Evolutionary conservation across 2,888 invertebrate species (phyloP).

Genomic region (Megastigmus dorsalis): DNA sequence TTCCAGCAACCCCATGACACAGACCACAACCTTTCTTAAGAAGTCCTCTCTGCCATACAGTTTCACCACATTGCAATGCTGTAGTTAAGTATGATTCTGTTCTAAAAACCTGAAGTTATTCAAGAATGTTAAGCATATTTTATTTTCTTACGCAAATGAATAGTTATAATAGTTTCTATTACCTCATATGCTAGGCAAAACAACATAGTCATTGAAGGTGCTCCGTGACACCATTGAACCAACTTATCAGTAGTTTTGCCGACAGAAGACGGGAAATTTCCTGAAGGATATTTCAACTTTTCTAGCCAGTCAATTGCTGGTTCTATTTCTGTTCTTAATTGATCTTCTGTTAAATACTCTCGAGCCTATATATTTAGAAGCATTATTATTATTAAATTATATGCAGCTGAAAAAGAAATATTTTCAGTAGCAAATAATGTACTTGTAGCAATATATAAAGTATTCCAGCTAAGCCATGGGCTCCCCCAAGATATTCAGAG

Average conservation of each 20-base stretch:
- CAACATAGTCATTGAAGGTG: conserved; percentile 88
- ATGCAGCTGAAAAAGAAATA: no score
- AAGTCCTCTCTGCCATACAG: conserved; percentile 88
- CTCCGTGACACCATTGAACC: conserved; percentile 97
- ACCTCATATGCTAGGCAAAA: conserved; percentile 83
- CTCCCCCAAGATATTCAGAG: conserved; percentile 90
- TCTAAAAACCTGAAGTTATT: conserved; percentile 79
- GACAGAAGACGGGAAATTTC: conserved; percentile 87
- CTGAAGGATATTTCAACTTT: conserved; percentile 77
- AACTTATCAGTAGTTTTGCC: conserved; percentile 83
- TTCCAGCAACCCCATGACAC: conserved; percentile 92
- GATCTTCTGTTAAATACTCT: conserved; percentile 77
- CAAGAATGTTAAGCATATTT: neutral
- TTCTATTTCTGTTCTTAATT: conserved; percentile 78
- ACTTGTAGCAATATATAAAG: conserved; percentile 88
- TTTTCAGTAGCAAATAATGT: conserved; percentile 34
- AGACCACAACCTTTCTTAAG: conserved; percentile 89
- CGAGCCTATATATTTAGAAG: conserved; percentile 76
- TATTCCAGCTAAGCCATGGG: conserved; percentile 92
- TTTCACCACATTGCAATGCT: conserved; percentile 83
- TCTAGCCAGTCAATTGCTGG: conserved; percentile 82
- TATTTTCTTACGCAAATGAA: neutral
- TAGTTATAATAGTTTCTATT: no score
- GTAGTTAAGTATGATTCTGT: conserved; percentile 82
- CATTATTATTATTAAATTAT: no score